Percentiles rank a stretch among this genome's conserved stretches.
Evolutionary conservation across 2,797 vertebrate species (phyloP).

Genomic region (Cheirogaleus major): DNA sequence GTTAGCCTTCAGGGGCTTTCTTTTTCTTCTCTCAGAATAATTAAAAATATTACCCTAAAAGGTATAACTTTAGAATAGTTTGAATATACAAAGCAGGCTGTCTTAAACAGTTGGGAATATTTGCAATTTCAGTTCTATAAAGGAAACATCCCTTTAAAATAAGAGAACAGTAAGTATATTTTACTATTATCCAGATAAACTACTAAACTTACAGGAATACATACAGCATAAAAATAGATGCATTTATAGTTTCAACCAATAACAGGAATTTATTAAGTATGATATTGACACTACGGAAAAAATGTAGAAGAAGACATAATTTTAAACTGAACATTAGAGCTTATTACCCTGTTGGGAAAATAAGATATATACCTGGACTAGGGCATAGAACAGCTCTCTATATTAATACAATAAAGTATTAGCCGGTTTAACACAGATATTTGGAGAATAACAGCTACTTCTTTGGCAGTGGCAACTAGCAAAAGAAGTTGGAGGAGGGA

Average conservation of each 20-base stretch:
- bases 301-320: slow-evolving; percentile 39
- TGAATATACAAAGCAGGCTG: slow-evolving; percentile 31
- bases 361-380: neutral
- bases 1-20: slow-evolving; percentile 77
- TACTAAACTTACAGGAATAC: neutral
- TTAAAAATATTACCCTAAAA: slow-evolving; percentile 74
- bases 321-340: slow-evolving; percentile 36
- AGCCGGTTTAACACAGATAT: neutral
- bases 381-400: neutral
- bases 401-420: neutral
- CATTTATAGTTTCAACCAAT: slow-evolving; percentile 16
- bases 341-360: slow-evolving; percentile 15
- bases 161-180: slow-evolving; percentile 21
- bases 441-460: neutral
- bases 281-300: neutral
- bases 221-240: neutral
- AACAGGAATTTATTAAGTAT: slow-evolving; percentile 4
- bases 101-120: slow-evolving; percentile 33
- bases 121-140: slow-evolving; percentile 35
- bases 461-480: neutral
- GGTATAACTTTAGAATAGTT: slow-evolving; percentile 35
- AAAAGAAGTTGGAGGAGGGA: neutral
- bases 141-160: slow-evolving; percentile 9
- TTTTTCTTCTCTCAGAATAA: slow-evolving; percentile 65
- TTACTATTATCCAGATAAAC: neutral